Evolutionary conservation across 1,140 invertebrate species (phyloP).

Genomic region (Dendroctonus valens): DNA sequence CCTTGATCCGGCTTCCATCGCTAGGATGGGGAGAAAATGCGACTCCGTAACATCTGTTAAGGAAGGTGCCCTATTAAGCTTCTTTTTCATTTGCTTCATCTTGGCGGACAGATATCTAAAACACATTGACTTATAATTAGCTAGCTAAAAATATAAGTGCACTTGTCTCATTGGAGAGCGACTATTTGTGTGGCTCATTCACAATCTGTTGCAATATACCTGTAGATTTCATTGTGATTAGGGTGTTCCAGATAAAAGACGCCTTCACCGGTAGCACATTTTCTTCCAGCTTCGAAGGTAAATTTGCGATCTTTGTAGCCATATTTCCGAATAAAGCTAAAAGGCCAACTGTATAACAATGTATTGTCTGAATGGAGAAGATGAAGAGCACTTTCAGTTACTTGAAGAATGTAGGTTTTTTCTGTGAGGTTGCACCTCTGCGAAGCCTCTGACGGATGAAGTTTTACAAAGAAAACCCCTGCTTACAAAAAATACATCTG

Average conservation of each 20-base stretch:
- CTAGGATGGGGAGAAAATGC: conserved; percentile 69
- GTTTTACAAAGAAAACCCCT: conserved; percentile 69
- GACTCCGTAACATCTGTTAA: conserved; percentile 67
- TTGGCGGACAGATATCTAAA: conserved; percentile 66
- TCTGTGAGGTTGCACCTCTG: conserved; percentile 69
- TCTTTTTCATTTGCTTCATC: conserved; percentile 82
- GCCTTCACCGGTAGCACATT: conserved; percentile 83
- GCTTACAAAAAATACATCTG: not conserved
- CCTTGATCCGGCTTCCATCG: conserved; percentile 73
- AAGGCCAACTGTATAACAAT: conserved; percentile 80
- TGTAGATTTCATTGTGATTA: conserved; percentile 77
- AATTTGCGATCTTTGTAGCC: conserved; percentile 80
- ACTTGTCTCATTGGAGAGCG: not conserved
- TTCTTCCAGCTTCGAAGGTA: conserved; percentile 87
- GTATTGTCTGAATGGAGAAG: conserved; percentile 65
- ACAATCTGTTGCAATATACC: conserved; percentile 40
- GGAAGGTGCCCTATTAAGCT: conserved; percentile 64
- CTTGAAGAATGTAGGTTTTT: conserved; percentile 68
- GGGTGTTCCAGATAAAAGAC: conserved; percentile 76
- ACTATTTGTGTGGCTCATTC: not conserved
- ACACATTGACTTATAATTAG: not conserved
- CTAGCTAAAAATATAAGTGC: conserved; percentile 1
- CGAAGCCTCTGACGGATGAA: conserved; percentile 76
- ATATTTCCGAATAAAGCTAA: conserved; percentile 79
- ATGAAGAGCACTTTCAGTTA: conserved; percentile 72